These are phyloP conservation scores for Tangara arthus DNA, from an alignment of 2,797 vertebrate genomes.

Conservation along the genomic window DNA sequence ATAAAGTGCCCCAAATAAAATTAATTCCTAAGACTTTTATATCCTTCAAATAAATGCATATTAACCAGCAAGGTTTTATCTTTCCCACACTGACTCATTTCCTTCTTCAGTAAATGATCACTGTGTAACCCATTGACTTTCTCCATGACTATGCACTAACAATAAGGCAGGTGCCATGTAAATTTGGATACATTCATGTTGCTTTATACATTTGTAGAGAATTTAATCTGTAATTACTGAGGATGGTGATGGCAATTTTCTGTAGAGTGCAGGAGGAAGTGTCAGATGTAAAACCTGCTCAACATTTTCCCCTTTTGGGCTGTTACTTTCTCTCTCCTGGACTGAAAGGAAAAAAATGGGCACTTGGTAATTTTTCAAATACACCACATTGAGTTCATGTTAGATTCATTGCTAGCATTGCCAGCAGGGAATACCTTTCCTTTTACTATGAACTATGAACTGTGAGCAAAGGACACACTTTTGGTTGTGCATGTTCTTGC, in stretches of 20 bases:
- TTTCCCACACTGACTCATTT: constrained; percentile 2
- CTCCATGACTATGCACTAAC: neutral
- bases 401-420: neutral
- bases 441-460: neutral
- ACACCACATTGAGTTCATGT: neutral
- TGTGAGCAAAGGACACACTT: neutral
- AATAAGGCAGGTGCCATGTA: neutral
- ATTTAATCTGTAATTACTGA: neutral
- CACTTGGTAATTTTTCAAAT: neutral
- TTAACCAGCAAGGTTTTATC: neutral
- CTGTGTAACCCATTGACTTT: neutral
- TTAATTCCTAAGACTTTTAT: neutral
- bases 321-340: neutral
- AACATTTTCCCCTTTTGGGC: neutral
- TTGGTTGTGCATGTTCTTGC: neutral
- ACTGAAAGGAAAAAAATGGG: neutral
- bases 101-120: neutral
- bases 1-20: constrained; percentile 4
- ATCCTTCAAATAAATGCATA: neutral
- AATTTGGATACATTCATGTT: neutral
- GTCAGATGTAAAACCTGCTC: neutral
- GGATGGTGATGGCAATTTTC: neutral
- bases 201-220: neutral
- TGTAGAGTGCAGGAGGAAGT: neutral
- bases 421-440: neutral